Percentiles rank a stretch among this genome's conserved stretches.
phyloP scores from a whole-genome alignment of 1,140 invertebrate genomes.

The Bombus balteatus region DNA sequence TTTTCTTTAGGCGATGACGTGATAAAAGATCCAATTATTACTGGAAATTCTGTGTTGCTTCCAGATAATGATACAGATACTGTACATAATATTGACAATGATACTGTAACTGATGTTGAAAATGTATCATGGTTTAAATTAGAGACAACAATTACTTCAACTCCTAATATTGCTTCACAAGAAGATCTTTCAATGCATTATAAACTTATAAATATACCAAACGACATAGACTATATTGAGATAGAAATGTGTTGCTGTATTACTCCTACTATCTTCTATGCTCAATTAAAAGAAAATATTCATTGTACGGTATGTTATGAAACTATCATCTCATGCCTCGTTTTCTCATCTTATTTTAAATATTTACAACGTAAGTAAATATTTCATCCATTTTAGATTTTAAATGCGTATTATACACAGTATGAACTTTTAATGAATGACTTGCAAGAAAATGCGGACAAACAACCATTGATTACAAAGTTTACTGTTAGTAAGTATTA shows the following conservation, averaged over 20 bases:
- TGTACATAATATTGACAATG: not conserved
- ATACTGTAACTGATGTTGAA: constrained; percentile 7
- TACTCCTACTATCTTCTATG: constrained; percentile 25
- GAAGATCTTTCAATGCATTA: constrained; percentile 34
- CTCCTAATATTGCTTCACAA: constrained; percentile 22
- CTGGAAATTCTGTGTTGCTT: constrained; percentile 1
- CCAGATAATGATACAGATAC: not conserved
- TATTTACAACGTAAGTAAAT: not conserved
- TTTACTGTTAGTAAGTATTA: constrained; percentile 55
- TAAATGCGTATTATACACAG: constrained; percentile 41
- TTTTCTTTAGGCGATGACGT: not conserved
- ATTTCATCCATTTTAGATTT: constrained; percentile 45
- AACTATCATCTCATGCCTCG: not conserved
- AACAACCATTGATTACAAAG: constrained; percentile 63
- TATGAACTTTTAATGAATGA: constrained; percentile 59
- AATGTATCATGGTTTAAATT: constrained; percentile 7
- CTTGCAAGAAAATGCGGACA: constrained; percentile 54
- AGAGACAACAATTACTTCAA: constrained; percentile 33
- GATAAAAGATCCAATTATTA: constrained; percentile 30
- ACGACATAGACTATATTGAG: constrained; percentile 53
- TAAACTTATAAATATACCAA: constrained; percentile 43
- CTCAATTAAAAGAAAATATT: constrained; percentile 60
- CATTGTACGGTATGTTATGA: constrained; percentile 12
- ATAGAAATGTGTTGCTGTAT: constrained; percentile 51
- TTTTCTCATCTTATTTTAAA: constrained; percentile 9